Evolutionary conservation across 2,113 vertebrate genomes (phyloP), one percentile per base, ranked within the genome.

Genomic region (Catharus bicknelli): DNA sequence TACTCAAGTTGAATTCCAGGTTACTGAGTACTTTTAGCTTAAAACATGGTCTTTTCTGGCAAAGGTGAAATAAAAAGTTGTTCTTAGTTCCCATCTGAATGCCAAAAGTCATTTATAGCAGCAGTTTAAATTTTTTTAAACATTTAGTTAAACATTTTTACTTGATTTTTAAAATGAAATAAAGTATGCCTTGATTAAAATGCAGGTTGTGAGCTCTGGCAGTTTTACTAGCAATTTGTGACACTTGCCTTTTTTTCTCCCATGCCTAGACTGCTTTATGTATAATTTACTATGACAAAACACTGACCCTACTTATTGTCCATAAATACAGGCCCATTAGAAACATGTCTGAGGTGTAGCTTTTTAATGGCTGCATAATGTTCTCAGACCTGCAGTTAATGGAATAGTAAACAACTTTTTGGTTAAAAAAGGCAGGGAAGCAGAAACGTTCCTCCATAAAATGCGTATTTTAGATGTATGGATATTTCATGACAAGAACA

Each of bases 281-380:
- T 89, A 70, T 89, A 93, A 94, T 93, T 95, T 92, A 86, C 34
- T 83, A 72, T 38, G 57, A 77, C 72, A 78, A 86, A 95, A 86
- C n/a, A 75, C 47, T 86, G 76, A 48, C 59, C 72, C 61, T 83
- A 43, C 72, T 88, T 90, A 92, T 70, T 90, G 55, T 68, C 40
- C 48, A 48, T 91, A 91, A 95, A 90, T 77, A 77, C 38, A 17
- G 78, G 14, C 29, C 72, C 51, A 83, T 92, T 87, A 95, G 87
- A 89, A 89, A 66, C 15, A 23, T 67, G 43, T 85, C 72, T 88
- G 95, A 94, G 78, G 50, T 92, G 63, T 61, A 83, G 66, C 17
- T 53, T 91, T 95, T 83, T 94, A 93, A 83, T 57, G 69, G 36
- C 22, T 81, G 48, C 64, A 81, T 90, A 92, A 93, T 83, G n/a